phyloP scores from a whole-genome alignment of 2,797 vertebrate species.

The Pangasius krempfi region DNA sequence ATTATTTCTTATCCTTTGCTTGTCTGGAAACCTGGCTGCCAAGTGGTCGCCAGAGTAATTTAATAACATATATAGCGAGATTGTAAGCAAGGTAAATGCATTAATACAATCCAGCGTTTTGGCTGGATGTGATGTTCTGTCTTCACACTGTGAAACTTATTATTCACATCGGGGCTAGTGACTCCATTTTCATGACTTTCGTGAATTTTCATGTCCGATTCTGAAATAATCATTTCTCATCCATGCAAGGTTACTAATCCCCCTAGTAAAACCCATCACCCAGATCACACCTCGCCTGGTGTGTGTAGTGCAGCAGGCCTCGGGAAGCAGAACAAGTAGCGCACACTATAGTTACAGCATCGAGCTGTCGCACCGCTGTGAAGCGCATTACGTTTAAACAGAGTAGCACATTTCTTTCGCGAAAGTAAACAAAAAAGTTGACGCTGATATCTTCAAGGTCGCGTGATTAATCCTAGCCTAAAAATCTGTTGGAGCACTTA shows the following conservation, averaged over 20 bases:
- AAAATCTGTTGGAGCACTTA: not conserved
- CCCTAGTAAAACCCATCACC: not conserved
- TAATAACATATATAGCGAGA: not conserved
- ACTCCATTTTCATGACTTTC: not conserved
- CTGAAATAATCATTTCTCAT: not conserved
- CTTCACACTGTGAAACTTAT: not conserved
- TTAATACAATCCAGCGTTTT: not conserved
- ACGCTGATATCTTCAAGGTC: not conserved
- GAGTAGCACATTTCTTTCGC: not conserved
- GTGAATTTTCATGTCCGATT: not conserved
- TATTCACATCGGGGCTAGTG: not conserved
- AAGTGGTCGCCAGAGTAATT: not conserved
- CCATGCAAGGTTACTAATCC: not conserved
- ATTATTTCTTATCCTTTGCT: too few species aligned
- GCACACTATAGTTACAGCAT: not conserved
- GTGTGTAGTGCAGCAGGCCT: not conserved
- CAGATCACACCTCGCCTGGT: not conserved
- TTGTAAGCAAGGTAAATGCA: not conserved
- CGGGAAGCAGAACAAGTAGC: not conserved
- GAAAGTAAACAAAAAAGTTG: not conserved
- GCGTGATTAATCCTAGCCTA: too few species aligned
- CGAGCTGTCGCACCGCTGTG: not conserved
- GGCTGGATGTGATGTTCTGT: not conserved
- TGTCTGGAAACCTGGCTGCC: not conserved
- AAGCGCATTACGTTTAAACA: not conserved